Evolutionary conservation across 1,140 invertebrate species (phyloP).

Genomic region (Ladona fulva): DNA sequence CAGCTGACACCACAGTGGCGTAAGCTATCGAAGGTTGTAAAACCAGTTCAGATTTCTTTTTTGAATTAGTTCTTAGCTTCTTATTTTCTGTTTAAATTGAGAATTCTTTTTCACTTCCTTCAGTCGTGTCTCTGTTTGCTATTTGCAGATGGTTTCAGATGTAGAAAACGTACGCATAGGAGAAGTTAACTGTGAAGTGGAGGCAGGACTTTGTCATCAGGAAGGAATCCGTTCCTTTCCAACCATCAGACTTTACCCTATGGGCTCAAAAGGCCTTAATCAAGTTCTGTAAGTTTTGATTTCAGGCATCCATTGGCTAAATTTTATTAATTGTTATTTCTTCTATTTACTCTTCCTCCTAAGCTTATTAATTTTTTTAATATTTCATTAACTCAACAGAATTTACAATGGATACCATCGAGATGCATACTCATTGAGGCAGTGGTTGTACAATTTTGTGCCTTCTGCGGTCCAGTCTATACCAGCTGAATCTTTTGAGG

Average conservation of each 20-base stretch:
- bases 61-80: not conserved
- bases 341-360: constrained; percentile 15
- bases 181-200: constrained; percentile 55
- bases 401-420: constrained; percentile 50
- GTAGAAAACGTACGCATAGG: constrained; percentile 49
- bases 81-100: not conserved
- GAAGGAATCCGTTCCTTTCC: constrained; percentile 59
- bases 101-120: not conserved
- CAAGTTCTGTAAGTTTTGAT: constrained; percentile 20
- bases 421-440: constrained; percentile 46
- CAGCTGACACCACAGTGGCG: constrained; percentile 53
- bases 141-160: constrained; percentile 34
- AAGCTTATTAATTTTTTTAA: constrained; percentile 18
- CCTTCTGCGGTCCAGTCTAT: constrained; percentile 42
- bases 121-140: not conserved
- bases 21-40: constrained; percentile 39
- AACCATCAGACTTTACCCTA: constrained; percentile 57
- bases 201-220: constrained; percentile 45
- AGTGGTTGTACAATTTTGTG: constrained; percentile 51
- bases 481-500: constrained; percentile 32
- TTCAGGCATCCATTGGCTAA: too few relatives aligned
- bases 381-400: constrained; percentile 35
- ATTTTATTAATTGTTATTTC: not conserved
- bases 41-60: not conserved
- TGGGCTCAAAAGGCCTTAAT: constrained; percentile 39